Conservation (phyloP, 53 echinoderm and acorn worm species). For the Stichopus horrens region DNA sequence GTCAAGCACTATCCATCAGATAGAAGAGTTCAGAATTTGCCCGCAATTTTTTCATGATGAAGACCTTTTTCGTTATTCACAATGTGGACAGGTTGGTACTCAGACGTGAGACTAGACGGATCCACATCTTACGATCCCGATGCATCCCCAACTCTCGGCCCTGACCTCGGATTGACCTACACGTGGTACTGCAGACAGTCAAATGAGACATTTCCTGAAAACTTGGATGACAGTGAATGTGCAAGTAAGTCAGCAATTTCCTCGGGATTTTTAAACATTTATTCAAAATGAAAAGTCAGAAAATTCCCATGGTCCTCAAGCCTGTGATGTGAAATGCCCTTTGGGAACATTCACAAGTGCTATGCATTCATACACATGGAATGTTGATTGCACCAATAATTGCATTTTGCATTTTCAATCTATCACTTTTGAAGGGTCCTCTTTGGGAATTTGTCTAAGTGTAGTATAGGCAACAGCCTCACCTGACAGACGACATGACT, state of each 20-base stretch:
- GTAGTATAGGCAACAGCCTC: no score
- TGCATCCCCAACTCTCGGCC: neutral
- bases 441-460: no score
- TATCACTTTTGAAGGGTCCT: neutral
- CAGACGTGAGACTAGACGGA: constrained; percentile 71
- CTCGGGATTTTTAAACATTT: neutral
- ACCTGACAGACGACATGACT: no score
- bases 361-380: neutral
- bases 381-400: neutral
- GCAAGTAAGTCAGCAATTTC: constrained; percentile 4
- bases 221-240: neutral
- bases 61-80: no score
- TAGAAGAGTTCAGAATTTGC: no score
- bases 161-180: constrained; percentile 41
- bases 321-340: neutral
- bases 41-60: no score
- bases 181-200: constrained; percentile 74
- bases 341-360: neutral
- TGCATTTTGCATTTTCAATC: neutral
- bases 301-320: neutral
- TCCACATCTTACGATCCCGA: constrained; percentile 80
- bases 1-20: no score
- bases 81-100: constrained; percentile 66
- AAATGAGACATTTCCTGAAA: constrained; percentile 71
- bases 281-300: neutral